Evolutionary conservation across 2,797 vertebrate genomes (phyloP).

Genomic region (Darevskia mixta): DNA sequence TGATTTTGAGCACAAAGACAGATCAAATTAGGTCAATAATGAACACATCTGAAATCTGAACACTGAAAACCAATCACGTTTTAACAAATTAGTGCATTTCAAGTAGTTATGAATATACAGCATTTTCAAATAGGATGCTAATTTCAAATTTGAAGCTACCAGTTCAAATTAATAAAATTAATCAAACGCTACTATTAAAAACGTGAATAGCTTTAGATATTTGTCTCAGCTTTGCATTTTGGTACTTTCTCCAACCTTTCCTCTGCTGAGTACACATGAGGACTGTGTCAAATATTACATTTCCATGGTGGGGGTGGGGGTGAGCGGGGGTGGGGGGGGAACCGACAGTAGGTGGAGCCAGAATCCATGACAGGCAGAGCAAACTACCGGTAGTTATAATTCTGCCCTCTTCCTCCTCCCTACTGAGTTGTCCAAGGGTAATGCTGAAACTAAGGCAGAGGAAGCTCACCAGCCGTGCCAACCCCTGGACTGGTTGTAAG

Average conservation of each 20-base stretch:
- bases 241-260: not conserved
- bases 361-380: too few relatives aligned
- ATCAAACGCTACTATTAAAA: constrained; percentile 20
- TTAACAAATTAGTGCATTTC: constrained; percentile 24
- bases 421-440: too few relatives aligned
- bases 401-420: too few relatives aligned
- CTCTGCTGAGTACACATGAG: not conserved
- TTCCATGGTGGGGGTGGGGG: not conserved
- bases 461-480: too few relatives aligned
- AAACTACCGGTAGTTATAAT: too few relatives aligned
- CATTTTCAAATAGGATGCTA: constrained; percentile 10
- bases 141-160: constrained; percentile 16
- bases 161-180: constrained; percentile 19
- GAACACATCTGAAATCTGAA: constrained; percentile 20
- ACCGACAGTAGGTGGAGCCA: too few relatives aligned
- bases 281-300: not conserved
- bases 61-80: constrained; percentile 7
- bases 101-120: constrained; percentile 24
- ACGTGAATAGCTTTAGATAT: not conserved
- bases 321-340: too few relatives aligned
- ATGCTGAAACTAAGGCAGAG: too few relatives aligned
- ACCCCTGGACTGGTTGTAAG: too few relatives aligned
- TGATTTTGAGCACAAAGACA: constrained; percentile 19
- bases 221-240: not conserved
- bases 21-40: constrained; percentile 40